Evolutionary conservation across 2,888 invertebrate genomes (phyloP).

Genomic region (Ypsolopha scabrella): DNA sequence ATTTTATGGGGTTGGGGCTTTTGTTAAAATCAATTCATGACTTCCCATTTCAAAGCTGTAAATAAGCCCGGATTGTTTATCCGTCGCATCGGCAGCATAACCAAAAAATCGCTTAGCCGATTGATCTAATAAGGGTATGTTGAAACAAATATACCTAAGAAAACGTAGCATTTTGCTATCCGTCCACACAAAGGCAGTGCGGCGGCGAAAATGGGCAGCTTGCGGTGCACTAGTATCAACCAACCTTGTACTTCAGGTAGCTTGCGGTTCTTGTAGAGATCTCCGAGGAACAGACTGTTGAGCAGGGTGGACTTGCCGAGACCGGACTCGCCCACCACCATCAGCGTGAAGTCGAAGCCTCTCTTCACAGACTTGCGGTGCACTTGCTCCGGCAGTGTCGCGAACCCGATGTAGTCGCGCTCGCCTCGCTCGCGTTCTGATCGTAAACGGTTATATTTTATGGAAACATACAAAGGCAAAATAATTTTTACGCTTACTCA

Average conservation of each 20-base stretch:
- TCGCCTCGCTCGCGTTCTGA: conserved; percentile 68
- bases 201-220: not conserved
- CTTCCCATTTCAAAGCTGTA: no score
- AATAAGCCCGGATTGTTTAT: no score
- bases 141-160: no score
- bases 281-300: conserved; percentile 93
- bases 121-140: no score
- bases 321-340: conserved; percentile 96
- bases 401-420: conserved; percentile 93
- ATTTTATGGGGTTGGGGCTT: no score
- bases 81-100: no score
- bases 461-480: no score
- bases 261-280: conserved; percentile 89
- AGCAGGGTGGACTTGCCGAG: conserved; percentile 95
- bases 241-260: conserved; percentile 78
- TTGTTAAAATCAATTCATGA: no score
- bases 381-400: conserved; percentile 95
- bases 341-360: conserved; percentile 96
- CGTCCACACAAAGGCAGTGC: no score
- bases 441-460: conserved; percentile 11
- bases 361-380: conserved; percentile 96
- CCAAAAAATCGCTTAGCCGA: no score
- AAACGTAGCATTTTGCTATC: no score
- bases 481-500: no score
- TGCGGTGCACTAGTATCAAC: not conserved